Conservation (phyloP, 2,888 invertebrate genomes). For the Harpalus rubripes region DNA sequence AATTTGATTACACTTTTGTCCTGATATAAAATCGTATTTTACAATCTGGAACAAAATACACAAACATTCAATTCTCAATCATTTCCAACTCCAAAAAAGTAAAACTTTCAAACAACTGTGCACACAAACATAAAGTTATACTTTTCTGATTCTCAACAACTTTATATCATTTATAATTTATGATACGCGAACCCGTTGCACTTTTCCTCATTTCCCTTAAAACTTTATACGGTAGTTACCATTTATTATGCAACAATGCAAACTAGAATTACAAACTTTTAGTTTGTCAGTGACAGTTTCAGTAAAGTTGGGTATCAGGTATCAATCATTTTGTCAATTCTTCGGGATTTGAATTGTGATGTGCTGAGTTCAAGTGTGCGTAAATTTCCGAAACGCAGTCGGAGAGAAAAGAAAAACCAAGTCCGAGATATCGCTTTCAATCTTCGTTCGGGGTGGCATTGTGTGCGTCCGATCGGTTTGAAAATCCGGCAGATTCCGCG, state of each 20-base stretch:
- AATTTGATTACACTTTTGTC: conserved; percentile 57
- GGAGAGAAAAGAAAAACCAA: conserved; percentile 26
- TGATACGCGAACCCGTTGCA: conserved; percentile 34
- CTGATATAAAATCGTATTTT: conserved; percentile 56
- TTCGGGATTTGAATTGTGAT: conserved; percentile 2
- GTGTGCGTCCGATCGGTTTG: conserved; percentile 50
- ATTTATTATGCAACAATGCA: conserved; percentile 30
- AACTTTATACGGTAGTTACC: conserved; percentile 8
- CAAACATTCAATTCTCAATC: conserved; percentile 15
- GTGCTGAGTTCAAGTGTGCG: conserved; percentile 36
- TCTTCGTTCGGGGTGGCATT: conserved; percentile 22
- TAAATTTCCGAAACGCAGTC: conserved; percentile 24
- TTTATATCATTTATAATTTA: conserved; percentile 43
- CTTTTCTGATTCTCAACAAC: conserved; percentile 1
- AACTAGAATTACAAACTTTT: not conserved
- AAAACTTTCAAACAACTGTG: conserved; percentile 39
- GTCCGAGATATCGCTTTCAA: conserved; percentile 49
- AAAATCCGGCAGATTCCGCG: conserved; percentile 49
- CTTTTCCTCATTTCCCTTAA: not conserved
- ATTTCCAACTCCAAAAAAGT: conserved; percentile 10
- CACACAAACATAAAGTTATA: conserved; percentile 10
- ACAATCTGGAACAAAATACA: conserved; percentile 44
- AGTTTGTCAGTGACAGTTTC: too few species aligned
- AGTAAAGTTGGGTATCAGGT: not conserved
- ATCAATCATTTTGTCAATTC: conserved; percentile 23